A percentile compares a stretch with the other conserved stretches of the same genome.
Conservation (phyloP, 37 sponge, comb jelly and placozoan species). For the Spongia lamella region DNA sequence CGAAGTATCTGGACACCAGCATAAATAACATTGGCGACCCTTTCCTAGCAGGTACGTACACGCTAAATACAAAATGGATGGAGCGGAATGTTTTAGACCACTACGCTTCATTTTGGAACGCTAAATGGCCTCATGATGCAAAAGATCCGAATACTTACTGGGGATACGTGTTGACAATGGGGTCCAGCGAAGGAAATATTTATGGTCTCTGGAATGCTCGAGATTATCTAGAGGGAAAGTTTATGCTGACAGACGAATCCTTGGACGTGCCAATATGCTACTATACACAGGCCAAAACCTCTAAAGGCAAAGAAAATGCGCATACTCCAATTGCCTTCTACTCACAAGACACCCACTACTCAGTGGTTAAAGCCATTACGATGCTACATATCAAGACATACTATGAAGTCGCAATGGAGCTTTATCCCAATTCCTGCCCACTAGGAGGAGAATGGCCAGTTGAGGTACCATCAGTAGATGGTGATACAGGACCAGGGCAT, state of each 20-base stretch:
- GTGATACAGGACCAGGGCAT: constrained; percentile 2
- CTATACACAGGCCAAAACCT: constrained; percentile 3
- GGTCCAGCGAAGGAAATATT: constrained; percentile 31
- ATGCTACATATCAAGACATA: constrained; percentile 1
- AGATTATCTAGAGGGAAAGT: constrained; percentile 13
- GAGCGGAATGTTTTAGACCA: constrained; percentile 40
- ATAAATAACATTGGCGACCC: constrained; percentile 34
- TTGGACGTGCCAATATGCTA: background rate
- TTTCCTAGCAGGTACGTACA: background rate
- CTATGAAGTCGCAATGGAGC: constrained; percentile 10
- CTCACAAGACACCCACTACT: constrained; percentile 26
- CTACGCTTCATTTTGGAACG: constrained; percentile 26
- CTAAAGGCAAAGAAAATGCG: background rate
- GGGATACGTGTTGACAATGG: constrained; percentile 43
- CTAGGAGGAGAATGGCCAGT: constrained; percentile 11
- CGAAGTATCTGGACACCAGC: background rate
- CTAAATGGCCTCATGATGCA: constrained; percentile 33
- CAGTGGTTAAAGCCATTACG: background rate
- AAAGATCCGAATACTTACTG: constrained; percentile 36
- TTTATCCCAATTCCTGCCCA: constrained; percentile 11
- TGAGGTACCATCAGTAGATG: constrained; percentile 6
- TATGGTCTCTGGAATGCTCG: constrained; percentile 25
- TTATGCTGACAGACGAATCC: constrained; percentile 8
- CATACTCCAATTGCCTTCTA: constrained; percentile 21
- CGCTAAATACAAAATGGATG: constrained; percentile 18